phyloP scores from a whole-genome alignment of 2,113 vertebrate genomes.

The Cynocephalus volans region DNA sequence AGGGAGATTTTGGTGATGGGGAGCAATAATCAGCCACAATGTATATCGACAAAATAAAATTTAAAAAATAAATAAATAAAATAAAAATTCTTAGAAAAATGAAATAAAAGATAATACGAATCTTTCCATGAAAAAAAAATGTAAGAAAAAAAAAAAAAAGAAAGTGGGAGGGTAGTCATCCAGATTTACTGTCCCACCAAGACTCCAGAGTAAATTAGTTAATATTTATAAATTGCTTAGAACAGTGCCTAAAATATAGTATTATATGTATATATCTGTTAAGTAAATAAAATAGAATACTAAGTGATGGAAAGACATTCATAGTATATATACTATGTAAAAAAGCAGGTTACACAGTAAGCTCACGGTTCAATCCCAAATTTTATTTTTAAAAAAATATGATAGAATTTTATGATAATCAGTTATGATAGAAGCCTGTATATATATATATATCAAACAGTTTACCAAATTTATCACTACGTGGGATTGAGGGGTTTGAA shows the following conservation, averaged over 20 bases:
- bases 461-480: background rate
- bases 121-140: too few relatives aligned
- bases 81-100: too few relatives aligned
- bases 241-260: background rate
- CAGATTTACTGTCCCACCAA: conserved; percentile 5
- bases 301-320: background rate
- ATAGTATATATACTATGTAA: background rate
- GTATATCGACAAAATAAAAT: too few relatives aligned
- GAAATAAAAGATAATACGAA: too few relatives aligned
- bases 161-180: background rate
- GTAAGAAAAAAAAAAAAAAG: too few relatives aligned
- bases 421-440: background rate
- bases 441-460: background rate
- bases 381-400: background rate
- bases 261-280: background rate
- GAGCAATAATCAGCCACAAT: too few relatives aligned
- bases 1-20: too few relatives aligned
- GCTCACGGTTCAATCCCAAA: background rate
- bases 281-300: background rate
- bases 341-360: background rate
- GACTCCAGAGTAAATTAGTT: background rate
- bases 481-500: background rate
- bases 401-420: background rate
- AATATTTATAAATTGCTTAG: background rate
- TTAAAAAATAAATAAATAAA: too few relatives aligned